A percentile compares a stretch with the other conserved stretches of the same genome.
phyloP scores from a whole-genome alignment of 2,113 vertebrate genomes.

The Baryphthengus martii region DNA sequence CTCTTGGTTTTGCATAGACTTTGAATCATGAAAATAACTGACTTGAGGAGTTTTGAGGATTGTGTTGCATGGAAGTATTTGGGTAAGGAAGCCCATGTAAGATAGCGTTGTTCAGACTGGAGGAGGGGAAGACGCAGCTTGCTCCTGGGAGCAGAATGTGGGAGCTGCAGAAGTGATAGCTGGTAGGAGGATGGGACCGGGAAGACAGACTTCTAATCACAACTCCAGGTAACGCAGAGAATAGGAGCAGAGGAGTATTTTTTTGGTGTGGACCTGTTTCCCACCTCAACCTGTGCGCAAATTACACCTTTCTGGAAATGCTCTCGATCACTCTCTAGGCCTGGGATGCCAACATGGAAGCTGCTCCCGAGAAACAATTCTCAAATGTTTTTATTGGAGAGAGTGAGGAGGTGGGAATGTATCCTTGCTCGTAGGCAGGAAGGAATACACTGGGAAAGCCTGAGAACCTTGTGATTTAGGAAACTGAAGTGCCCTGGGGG shows the following conservation, averaged over 20 bases:
- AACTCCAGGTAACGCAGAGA: background rate
- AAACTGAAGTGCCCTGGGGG: background rate
- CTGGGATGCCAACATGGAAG: background rate
- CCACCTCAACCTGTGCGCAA: background rate
- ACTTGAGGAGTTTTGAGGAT: background rate
- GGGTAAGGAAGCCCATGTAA: background rate
- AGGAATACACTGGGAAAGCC: background rate
- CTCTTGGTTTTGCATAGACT: background rate
- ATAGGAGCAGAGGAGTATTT: background rate
- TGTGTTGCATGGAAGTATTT: background rate
- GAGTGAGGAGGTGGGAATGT: background rate
- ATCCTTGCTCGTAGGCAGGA: conserved; percentile 1
- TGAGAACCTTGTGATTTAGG: background rate
- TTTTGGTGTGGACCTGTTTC: background rate
- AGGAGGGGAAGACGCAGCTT: background rate
- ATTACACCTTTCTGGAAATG: background rate
- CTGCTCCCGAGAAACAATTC: background rate
- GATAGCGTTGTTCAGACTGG: background rate
- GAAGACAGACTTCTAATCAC: background rate
- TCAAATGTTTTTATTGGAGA: background rate
- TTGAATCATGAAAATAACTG: background rate
- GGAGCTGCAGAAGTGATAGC: background rate
- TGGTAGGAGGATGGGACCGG: background rate
- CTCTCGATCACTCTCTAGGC: background rate
- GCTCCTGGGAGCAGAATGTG: background rate